Base-by-base conservation (phyloP, 2,797 vertebrate species). In the Ctenopoma multispine region DNA sequence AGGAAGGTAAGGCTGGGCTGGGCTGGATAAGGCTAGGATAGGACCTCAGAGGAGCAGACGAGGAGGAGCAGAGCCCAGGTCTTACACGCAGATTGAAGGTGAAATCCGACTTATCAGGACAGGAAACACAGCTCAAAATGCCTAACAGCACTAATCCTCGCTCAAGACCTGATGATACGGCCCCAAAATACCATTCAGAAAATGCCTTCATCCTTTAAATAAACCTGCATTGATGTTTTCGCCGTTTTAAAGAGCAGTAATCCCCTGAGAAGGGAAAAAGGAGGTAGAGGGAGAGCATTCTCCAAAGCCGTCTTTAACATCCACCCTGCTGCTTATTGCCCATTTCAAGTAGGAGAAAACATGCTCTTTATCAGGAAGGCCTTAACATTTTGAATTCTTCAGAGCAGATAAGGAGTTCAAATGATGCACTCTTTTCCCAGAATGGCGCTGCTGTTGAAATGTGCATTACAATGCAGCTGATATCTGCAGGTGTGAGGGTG, bases 191-290 rank as follows among this genome's bases (percentile, higher is more conserved):
- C 89, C 83, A 89, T 89, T 93, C 92, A 93, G 89, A 92, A 92
- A 91, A 93, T 72, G 89, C 87, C 92, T 94, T 94, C 91, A 94
- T 94, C 90, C 90, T 89, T 93, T 89, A 93, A 90, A 92, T 93
- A 92, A 94, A 93, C 88, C 89, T 73, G 80, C 90, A 91, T 91
- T 93, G 89, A 94, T 93, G 92, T 93, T 93, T 87, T 85, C 27
- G n/a, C 89, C 83, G 81, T 92, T 89, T 92, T 92, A 91, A 93
- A 92, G 90, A 93, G 90, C 79, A 78, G 87, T 90, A 93, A 90
- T 92, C 92, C 90, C 86, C 84, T 68, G 80, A 89, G 87, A 90
- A 86, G 81, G 67, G 67, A 80, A 76, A 41, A 84, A 85, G 72
- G 81, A 83, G 82, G 77, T 60, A 75, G 75, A 85, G 81, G 71